Percentiles rank a stretch among this genome's conserved stretches.
These are phyloP conservation scores for Argynnis bischoffii DNA, from an alignment of 2,888 invertebrate genomes.

Conservation along the genomic window DNA sequence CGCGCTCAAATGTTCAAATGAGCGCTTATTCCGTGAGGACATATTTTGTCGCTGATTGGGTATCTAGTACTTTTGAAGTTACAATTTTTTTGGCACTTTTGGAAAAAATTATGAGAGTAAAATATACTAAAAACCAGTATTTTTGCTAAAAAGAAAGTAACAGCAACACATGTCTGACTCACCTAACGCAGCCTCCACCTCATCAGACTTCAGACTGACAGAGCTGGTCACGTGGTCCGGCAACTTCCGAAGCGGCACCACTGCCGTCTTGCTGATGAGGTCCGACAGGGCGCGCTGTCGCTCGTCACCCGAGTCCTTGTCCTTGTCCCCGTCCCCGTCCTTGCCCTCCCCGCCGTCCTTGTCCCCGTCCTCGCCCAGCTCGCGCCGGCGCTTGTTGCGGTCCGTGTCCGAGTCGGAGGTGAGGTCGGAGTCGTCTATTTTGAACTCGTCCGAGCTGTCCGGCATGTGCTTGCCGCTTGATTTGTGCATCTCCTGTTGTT, in stretches of 20 bases:
- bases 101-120: no score
- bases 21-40: no score
- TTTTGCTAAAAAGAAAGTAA: no score
- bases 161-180: neutral
- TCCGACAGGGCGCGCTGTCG: constrained; percentile 51
- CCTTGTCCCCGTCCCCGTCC: constrained; percentile 44
- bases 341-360: constrained; percentile 48
- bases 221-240: constrained; percentile 68
- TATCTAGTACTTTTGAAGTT: no score
- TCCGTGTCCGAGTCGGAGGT: constrained; percentile 48
- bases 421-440: constrained; percentile 67
- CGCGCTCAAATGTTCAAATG: no score
- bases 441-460: constrained; percentile 79
- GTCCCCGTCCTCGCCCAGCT: constrained; percentile 42
- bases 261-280: constrained; percentile 65
- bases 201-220: constrained; percentile 54
- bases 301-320: constrained; percentile 42
- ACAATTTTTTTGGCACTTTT: no score
- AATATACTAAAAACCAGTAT: no score
- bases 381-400: constrained; percentile 63
- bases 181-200: constrained; percentile 27
- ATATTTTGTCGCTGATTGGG: no score
- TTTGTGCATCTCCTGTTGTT: constrained; percentile 76
- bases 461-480: constrained; percentile 80
- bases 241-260: constrained; percentile 70